Evolutionary conservation across 2,888 invertebrate genomes (phyloP), one percentile per base, ranked within the genome.

Genomic region (Harpalus rufipes): DNA sequence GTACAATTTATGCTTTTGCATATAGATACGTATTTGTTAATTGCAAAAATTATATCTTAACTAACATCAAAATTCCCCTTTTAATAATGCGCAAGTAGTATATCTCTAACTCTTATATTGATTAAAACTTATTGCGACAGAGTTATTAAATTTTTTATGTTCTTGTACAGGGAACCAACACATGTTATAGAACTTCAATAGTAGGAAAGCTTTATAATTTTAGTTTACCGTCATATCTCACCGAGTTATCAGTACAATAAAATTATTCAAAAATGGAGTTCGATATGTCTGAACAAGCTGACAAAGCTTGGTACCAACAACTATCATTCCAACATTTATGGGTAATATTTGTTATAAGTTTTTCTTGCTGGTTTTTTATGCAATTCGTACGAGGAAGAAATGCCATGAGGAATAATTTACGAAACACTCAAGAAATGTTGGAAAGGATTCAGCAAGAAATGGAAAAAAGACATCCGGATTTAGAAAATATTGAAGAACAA

Each of bases 371-470:
- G 89, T 88, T 90, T 25, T 86, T 89, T 18, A 88, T 87, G 25
- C 89, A 88, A 76, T 89, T 90, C 85, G 84, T 89, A 21, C 88
- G 87, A 80, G 90, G 90, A 0, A 86, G 90, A 78, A 87, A 88
- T 79, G 89, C 89, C 76, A 87, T 90, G 65, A 88, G 88, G 63
- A 87, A 88, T 78, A 91, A 91, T 86, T 87, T 91, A 81, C 88
- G 89, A 80, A 89, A 88, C 51, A 90, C 90, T 68, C 89, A 91
- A 87, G 89, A 90, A 88, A 90, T 90, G 80, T 85, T 91, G 79
- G 88, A 87, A 85, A 87, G 87, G 65, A 88, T 91, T 87, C 90
- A 91, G 68, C 39, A 41, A 68, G 72, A 72, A 72, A 72, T 85
- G 58, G 80, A 85, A 12, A 32, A 41, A 25, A 78, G 32, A 12